Evolutionary conservation across 2,888 invertebrate species (phyloP), one percentile per base, ranked within the genome.

Genomic region (Cactoblastis cactorum): DNA sequence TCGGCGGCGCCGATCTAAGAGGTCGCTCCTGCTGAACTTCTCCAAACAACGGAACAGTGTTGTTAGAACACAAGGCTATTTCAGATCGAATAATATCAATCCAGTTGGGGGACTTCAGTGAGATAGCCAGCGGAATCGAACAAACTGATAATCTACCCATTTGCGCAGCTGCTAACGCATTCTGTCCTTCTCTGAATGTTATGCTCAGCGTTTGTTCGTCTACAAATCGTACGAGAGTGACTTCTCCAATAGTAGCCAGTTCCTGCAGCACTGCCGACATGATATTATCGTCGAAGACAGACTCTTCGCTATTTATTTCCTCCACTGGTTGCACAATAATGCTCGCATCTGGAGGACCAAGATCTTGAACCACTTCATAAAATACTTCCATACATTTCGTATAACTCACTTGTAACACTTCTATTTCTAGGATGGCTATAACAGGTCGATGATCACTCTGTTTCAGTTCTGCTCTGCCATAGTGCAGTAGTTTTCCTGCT

Each of bases 381-480:
- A 98, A 96, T 1, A 97, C 94, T 62, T 91, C 89, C 69, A 95
- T 93, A 51, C 97, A 92, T 67, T 93, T 93, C 12, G 93, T 92
- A 45, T 93, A 91, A 71, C 97, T 94, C 0, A 98, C 94, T 71
- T 93, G 93, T 59, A 95, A 91, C 2, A 96, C 94, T 74, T 98
- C 97, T 9, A 97, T 90, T 80, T 98, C 97, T 63, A 98, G 92
- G 52, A 97, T 92, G 0, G 96, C 97, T 62, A 97, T 94, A 0
- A 99, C 98, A 1, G 99, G 99, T 53, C 99, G 92, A 86, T 99
- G 98, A 83, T 99, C 98, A 72, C 98, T 98, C 77, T 98, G 98
- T 77, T 98, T 98, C 52, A 99, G 85, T 80, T 99, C 98, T 4
- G 98, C 96, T 59, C 97, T 91, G 1, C 97, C 97, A 79, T 99